Percentiles rank a stretch among this genome's conserved stretches.
phyloP scores from a whole-genome alignment of 2,888 invertebrate genomes.

The Drosophila percnosoma region DNA sequence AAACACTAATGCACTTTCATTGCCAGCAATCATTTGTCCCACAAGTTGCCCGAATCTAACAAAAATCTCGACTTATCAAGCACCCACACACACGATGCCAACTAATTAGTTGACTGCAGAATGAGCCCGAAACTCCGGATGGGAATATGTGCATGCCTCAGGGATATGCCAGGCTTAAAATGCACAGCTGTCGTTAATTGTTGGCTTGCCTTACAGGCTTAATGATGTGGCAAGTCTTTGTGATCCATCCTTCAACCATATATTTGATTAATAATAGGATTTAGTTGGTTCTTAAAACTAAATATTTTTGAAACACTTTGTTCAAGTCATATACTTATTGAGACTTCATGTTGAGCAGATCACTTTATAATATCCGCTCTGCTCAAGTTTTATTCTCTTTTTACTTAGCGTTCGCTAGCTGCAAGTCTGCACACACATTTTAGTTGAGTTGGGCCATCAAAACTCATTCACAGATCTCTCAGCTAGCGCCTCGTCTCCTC shows the following conservation, averaged over 20 bases:
- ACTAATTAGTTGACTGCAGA: slow-evolving; percentile 48
- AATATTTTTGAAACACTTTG: not conserved
- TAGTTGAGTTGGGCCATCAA: slow-evolving; percentile 16
- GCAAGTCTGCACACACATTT: not conserved
- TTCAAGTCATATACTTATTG: not conserved
- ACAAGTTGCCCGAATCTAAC: slow-evolving; percentile 6
- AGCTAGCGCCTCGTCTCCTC: not conserved
- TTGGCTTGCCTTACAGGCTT: slow-evolving; percentile 5
- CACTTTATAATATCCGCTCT: not conserved
- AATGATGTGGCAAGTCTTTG: slow-evolving; percentile 23
- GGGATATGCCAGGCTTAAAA: slow-evolving; percentile 18
- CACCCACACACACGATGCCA: slow-evolving; percentile 6
- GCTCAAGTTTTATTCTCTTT: not conserved
- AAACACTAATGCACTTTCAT: slow-evolving; percentile 40
- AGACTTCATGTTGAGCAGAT: not conserved
- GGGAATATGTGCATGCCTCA: not conserved
- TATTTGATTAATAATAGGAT: not conserved
- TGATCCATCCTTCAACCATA: not conserved
- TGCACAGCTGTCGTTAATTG: slow-evolving; percentile 48
- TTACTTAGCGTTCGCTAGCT: not conserved
- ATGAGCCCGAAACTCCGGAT: not conserved
- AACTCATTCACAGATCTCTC: not conserved
- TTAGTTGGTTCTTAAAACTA: not conserved
- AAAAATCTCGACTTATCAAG: not conserved
- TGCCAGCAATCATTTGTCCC: slow-evolving; percentile 18